Conservation (phyloP, 2,113 vertebrate species). For the Pelobates fuscus region DNA sequence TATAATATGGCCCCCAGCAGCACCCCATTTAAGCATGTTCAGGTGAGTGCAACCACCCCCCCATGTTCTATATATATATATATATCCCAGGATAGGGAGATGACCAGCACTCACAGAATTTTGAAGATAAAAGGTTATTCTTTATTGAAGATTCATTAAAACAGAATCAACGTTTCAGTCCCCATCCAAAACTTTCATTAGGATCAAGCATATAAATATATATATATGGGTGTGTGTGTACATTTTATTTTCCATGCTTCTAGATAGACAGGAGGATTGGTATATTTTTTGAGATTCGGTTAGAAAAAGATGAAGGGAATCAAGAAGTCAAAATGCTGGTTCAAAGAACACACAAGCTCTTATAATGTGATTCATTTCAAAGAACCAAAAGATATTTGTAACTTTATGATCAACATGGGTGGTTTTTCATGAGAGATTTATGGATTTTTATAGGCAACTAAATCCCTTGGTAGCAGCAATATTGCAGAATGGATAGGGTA, state of each 20-base stretch:
- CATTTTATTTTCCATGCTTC: neutral
- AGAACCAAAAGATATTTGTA: conserved; percentile 16
- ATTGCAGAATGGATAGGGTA: conserved; percentile 36
- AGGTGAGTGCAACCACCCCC: too few relatives aligned
- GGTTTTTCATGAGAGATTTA: conserved; percentile 18
- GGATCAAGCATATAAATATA: too few relatives aligned
- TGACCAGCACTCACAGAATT: too few relatives aligned
- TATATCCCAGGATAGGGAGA: too few relatives aligned
- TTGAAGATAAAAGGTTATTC: too few relatives aligned
- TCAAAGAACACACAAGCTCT: neutral
- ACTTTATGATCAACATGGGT: conserved; percentile 16
- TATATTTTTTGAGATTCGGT: neutral
- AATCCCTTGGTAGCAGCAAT: conserved; percentile 34
- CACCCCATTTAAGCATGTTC: too few relatives aligned
- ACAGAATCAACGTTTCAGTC: too few relatives aligned
- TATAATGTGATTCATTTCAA: neutral
- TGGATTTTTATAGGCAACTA: conserved; percentile 12
- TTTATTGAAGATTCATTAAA: too few relatives aligned
- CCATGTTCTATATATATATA: too few relatives aligned
- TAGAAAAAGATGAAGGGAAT: neutral
- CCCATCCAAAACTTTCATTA: too few relatives aligned
- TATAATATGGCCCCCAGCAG: too few relatives aligned
- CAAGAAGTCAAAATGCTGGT: neutral
- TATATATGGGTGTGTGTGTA: too few relatives aligned
- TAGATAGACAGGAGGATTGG: neutral